A percentile compares a stretch with the other conserved stretches of the same genome.
Evolutionary conservation across 2,797 vertebrate genomes (phyloP).

Genomic region (Ispidina lecontei): DNA sequence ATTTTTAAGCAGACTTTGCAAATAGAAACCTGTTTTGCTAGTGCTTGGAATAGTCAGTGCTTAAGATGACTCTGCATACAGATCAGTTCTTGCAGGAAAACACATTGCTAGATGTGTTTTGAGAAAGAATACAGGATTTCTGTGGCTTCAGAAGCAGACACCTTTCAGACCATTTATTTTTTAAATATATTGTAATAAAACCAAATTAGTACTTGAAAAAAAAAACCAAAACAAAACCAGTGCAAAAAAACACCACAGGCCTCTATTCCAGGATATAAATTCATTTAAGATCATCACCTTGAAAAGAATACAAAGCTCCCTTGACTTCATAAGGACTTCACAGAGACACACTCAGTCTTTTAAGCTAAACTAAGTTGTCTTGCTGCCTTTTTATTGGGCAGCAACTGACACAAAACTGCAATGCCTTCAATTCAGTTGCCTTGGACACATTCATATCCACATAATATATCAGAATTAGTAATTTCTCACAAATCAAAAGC

Average conservation of each 20-base stretch:
- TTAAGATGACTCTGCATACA: slow-evolving; percentile 52
- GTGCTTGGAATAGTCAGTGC: slow-evolving; percentile 8
- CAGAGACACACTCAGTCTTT: background rate
- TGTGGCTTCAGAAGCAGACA: background rate
- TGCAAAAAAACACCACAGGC: background rate
- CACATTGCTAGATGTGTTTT: background rate
- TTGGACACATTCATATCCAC: background rate
- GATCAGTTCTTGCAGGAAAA: slow-evolving; percentile 23
- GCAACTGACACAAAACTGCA: background rate
- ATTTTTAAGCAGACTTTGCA: slow-evolving; percentile 49
- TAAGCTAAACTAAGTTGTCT: background rate
- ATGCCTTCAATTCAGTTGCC: background rate
- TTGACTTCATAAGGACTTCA: background rate
- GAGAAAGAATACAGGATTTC: background rate
- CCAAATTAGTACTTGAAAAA: background rate
- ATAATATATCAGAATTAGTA: background rate
- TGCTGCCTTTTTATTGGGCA: background rate
- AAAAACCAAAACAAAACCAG: rapidly evolving
- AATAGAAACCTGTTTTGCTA: slow-evolving; percentile 51
- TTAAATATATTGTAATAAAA: background rate
- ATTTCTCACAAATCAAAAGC: background rate
- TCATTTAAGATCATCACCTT: background rate
- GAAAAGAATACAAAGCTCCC: background rate
- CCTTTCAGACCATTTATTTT: background rate
- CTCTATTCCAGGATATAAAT: background rate